These are phyloP conservation scores for Lasioglossum zephyrum DNA, from an alignment of 2,888 invertebrate genomes.

Conservation along the genomic window DNA sequence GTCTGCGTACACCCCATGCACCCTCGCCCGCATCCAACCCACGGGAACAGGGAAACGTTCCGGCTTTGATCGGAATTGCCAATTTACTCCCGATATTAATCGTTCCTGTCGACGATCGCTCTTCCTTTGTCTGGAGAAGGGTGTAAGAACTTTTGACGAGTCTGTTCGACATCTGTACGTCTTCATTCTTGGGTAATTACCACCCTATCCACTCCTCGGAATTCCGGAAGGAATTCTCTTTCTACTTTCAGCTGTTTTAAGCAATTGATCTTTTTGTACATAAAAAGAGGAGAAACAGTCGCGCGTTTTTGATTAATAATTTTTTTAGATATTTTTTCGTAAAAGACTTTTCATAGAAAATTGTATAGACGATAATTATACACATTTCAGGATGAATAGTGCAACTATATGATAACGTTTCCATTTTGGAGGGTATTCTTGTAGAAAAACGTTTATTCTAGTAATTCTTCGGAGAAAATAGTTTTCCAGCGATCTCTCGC, in stretches of 20 bases:
- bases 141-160: conserved; percentile 1
- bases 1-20: neutral
- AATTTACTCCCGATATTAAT: conserved; percentile 42
- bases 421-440: neutral
- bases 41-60: conserved; percentile 8
- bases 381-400: neutral
- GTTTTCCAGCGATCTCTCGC: neutral
- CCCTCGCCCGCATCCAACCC: conserved; percentile 13
- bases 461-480: neutral
- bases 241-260: neutral
- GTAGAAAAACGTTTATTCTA: neutral
- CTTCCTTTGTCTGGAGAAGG: neutral
- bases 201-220: neutral
- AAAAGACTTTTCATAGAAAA: neutral
- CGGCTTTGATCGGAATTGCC: conserved; percentile 56
- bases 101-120: conserved; percentile 23
- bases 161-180: neutral
- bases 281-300: neutral
- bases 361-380: neutral
- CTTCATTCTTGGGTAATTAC: neutral
- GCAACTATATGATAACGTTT: neutral
- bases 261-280: neutral
- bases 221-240: neutral
- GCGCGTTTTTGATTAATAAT: too few relatives aligned
- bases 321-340: neutral